Conservation (phyloP, 2,888 invertebrate genomes). For the Acrobasis repandana region DNA sequence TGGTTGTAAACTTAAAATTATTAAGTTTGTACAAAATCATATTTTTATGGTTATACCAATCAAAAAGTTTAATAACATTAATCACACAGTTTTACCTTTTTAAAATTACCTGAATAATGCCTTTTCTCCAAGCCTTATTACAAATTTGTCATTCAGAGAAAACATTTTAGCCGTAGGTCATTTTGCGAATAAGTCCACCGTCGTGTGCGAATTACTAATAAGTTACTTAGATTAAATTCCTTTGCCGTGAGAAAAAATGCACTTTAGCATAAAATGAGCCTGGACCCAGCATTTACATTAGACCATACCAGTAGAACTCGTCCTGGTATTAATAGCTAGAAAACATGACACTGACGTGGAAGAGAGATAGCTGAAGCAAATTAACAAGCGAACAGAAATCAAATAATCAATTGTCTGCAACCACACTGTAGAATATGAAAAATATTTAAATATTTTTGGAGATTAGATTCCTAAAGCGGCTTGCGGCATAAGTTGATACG, state of each 20-base stretch:
- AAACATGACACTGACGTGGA: conserved; percentile 42
- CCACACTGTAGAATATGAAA: no score
- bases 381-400: neutral
- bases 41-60: no score
- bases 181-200: neutral
- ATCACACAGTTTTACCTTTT: no score
- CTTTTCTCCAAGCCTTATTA: no score
- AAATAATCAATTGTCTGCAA: neutral
- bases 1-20: no score
- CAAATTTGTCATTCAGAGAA: no score
- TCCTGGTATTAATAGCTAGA: conserved; percentile 41
- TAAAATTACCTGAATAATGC: no score
- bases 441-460: no score
- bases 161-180: neutral
- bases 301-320: conserved; percentile 46
- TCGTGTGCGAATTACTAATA: conserved; percentile 1
- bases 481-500: no score
- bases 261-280: conserved; percentile 22
- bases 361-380: conserved; percentile 29
- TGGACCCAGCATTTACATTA: conserved; percentile 27
- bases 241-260: conserved; percentile 22
- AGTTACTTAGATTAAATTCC: conserved; percentile 23
- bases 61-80: no score
- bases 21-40: no score
- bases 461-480: no score